These are phyloP conservation scores for Gastrophryne carolinensis DNA, from an alignment of 2,797 vertebrate genomes.

Conservation along the genomic window DNA sequence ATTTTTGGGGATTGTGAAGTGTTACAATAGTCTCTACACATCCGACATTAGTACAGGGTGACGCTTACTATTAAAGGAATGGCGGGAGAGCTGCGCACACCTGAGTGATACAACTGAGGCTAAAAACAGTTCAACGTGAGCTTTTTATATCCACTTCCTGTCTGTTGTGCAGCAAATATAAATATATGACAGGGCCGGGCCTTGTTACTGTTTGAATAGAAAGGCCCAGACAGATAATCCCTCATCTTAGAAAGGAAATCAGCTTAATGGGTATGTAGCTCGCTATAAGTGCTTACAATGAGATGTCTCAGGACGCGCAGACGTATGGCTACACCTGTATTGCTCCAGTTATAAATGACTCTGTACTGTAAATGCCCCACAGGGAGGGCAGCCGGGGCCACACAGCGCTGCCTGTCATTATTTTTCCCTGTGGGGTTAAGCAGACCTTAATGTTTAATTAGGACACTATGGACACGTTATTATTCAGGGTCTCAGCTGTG, in stretches of 20 bases:
- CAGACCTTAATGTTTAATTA: constrained; percentile 32
- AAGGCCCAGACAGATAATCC: constrained; percentile 29
- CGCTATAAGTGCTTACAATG: not conserved
- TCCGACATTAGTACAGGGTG: not conserved
- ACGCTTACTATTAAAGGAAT: too few species aligned
- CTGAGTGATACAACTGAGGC: not conserved
- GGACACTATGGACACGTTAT: constrained; percentile 28
- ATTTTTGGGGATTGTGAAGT: too few species aligned
- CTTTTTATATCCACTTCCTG: constrained; percentile 16
- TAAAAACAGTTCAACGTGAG: not conserved
- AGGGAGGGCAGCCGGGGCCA: not conserved
- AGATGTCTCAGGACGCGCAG: not conserved
- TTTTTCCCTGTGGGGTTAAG: not conserved
- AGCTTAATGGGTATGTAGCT: constrained; percentile 3
- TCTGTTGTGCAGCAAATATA: not conserved
- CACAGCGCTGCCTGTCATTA: not conserved
- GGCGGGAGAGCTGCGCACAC: not conserved
- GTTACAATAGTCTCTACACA: too few species aligned
- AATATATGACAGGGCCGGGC: constrained; percentile 15
- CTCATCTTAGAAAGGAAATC: not conserved
- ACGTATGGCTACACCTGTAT: not conserved
- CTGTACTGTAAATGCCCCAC: not conserved
- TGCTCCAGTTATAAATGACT: not conserved
- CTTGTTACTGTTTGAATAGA: constrained; percentile 16
- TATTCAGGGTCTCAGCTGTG: constrained; percentile 34